Evolutionary conservation across 2,888 invertebrate species (phyloP).

Genomic region (Eudemis profundana): DNA sequence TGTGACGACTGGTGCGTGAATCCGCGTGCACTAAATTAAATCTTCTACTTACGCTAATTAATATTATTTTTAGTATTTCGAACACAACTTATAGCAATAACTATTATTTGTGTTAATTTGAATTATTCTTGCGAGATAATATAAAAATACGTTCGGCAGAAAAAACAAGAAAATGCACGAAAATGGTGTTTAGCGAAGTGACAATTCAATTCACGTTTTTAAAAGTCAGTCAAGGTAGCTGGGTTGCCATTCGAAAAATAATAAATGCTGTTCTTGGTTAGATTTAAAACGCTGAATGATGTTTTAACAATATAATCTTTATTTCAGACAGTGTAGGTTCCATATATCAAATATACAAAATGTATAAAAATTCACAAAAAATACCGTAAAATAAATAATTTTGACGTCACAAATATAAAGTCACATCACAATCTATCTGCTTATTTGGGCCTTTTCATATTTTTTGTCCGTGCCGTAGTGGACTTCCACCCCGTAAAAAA

Average conservation of each 20-base stretch:
- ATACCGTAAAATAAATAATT: too few species aligned
- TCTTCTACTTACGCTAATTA: slow-evolving; percentile 25
- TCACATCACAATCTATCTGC: too few species aligned
- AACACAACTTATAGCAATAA: slow-evolving; percentile 11
- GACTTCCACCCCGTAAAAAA: too few species aligned
- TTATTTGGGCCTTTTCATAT: too few species aligned
- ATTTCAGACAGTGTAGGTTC: too few species aligned
- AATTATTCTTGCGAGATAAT: slow-evolving; percentile 13
- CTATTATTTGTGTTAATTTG: slow-evolving; percentile 1
- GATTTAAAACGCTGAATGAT: not conserved
- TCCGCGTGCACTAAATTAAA: slow-evolving; percentile 46
- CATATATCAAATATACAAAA: too few species aligned
- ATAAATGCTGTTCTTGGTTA: slow-evolving; percentile 11
- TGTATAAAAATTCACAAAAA: too few species aligned
- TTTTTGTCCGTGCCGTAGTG: too few species aligned
- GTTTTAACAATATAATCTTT: not conserved
- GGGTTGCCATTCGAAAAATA: slow-evolving; percentile 30
- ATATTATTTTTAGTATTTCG: slow-evolving; percentile 13
- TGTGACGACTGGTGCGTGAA: slow-evolving; percentile 56
- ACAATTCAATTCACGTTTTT: slow-evolving; percentile 44
- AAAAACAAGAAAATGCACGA: slow-evolving; percentile 44
- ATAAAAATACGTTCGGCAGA: slow-evolving; percentile 29
- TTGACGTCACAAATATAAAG: too few species aligned
- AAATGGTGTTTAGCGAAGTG: slow-evolving; percentile 43
- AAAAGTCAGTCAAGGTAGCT: slow-evolving; percentile 9